Base-by-base conservation (phyloP, 2,797 vertebrate species). In the Schizothorax lantsangensis region DNA sequence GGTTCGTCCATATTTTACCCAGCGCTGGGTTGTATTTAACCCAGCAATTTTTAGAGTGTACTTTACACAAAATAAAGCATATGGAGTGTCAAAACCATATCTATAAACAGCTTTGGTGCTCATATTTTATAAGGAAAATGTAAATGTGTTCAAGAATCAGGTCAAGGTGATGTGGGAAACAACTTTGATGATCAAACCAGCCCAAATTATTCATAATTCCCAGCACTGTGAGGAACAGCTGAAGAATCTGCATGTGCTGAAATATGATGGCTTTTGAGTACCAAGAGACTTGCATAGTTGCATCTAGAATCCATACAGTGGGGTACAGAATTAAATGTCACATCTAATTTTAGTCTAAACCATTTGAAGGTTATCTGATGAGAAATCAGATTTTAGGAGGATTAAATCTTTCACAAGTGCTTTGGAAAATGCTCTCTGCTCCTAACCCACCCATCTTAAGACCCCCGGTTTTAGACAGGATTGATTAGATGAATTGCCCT, bases 401-500 rank as follows among this genome's bases (percentile, higher is more conserved):
- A 80, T 17, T 17, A 79, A 80, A 49, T 84, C 62, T n/a, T 75
- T 77, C 8, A 75, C 54, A 88, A 72, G 66, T 57, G 21, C 33
- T 73, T 26, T 19, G 62, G 33, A 71, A 36, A 57, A 30, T 5
- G 40, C 54, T 68, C 40, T 17, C 79, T 45, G 7, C 66, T 71
- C 19, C 38, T 52, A 79, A 79, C n/a, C 62, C 74, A 43, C 36
- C 33, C 23, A 30, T 79, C 52, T 80, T 59, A 49, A 80, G 66
- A 59, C 83, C 43, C 38, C 66, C 2, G 10, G 40, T 80, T 85
- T 72, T 45, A 79, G n/a, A 78, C 62, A 43, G 47, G 52, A 85
- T 62, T 73, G 77, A 85, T 80, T 85, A n/a, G 26, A 85, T 49
- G 68, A 80, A 80, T 80, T 40, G 21, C 68, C 38, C 68, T 80